Evolutionary conservation across 1,140 invertebrate genomes (phyloP).

Genomic region (Octopus bimaculoides): DNA sequence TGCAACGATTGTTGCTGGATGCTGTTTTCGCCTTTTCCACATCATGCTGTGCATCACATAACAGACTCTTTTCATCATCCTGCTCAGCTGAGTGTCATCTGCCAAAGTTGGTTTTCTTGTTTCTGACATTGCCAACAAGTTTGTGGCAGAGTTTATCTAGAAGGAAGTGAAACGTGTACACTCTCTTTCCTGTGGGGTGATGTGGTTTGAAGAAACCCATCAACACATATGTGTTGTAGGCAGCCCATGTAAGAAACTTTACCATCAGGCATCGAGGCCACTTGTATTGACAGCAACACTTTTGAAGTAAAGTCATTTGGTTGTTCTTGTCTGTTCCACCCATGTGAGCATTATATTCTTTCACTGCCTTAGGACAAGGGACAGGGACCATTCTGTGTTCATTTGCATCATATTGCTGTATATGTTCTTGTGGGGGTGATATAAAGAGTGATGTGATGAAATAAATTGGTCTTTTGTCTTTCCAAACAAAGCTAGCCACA

Average conservation of each 20-base stretch:
- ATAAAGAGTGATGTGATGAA: slow-evolving; percentile 4
- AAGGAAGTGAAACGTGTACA: not conserved
- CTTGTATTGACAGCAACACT: slow-evolving; percentile 19
- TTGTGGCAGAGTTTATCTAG: not conserved
- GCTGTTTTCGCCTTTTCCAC: not conserved
- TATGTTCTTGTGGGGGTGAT: slow-evolving; percentile 1
- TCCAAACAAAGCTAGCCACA: no score
- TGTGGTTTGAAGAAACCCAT: slow-evolving; percentile 3
- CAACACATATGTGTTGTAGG: slow-evolving; percentile 8
- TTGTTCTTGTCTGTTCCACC: slow-evolving; percentile 21
- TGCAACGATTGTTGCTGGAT: slow-evolving; percentile 7
- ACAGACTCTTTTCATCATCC: not conserved
- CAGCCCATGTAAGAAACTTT: slow-evolving; percentile 12
- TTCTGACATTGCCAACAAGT: slow-evolving; percentile 8
- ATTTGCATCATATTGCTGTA: slow-evolving; percentile 14
- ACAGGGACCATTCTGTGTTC: slow-evolving; percentile 14
- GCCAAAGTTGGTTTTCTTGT: not conserved
- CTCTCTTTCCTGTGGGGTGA: not conserved
- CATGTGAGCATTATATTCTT: slow-evolving; percentile 16
- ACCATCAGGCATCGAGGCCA: slow-evolving; percentile 15
- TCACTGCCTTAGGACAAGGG: slow-evolving; percentile 12
- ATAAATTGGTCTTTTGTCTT: no score
- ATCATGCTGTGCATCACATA: slow-evolving; percentile 6
- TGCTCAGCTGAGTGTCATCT: not conserved
- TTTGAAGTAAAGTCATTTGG: slow-evolving; percentile 22